Evolutionary conservation across 2,797 vertebrate species (phyloP).

Genomic region (Anguilla pacifica): DNA sequence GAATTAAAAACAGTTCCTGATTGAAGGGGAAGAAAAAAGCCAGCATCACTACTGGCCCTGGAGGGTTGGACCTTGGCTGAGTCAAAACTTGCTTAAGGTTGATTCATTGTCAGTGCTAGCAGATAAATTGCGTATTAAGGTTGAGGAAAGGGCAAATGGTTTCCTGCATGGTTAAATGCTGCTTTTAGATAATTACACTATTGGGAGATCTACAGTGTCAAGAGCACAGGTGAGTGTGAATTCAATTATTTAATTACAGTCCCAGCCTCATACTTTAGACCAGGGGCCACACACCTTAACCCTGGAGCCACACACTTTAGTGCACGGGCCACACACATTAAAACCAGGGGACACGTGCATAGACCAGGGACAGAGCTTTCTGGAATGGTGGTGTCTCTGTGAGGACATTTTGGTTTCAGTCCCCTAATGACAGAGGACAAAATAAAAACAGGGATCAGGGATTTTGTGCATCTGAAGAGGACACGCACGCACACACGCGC

Average conservation of each 20-base stretch:
- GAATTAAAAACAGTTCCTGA: neutral
- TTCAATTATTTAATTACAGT: neutral
- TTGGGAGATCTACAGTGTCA: neutral
- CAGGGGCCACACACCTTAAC: neutral
- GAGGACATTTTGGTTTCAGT: neutral
- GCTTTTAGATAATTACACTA: neutral
- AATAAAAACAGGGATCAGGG: neutral
- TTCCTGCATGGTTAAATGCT: neutral
- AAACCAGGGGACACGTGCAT: too few relatives aligned
- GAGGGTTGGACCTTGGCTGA: neutral
- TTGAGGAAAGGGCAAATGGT: neutral
- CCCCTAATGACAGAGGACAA: neutral
- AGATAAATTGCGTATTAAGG: neutral
- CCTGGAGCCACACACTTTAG: neutral
- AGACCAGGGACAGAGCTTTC: neutral
- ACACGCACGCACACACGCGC: neutral
- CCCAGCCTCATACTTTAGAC: neutral
- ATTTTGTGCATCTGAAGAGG: neutral
- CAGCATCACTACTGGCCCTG: neutral
- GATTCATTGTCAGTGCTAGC: neutral
- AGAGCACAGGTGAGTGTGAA: neutral
- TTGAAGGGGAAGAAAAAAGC: neutral
- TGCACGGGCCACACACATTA: neutral
- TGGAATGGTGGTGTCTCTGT: neutral
- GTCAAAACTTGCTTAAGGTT: neutral